Evolutionary conservation across 1,140 invertebrate genomes (phyloP).

Genomic region (Chlorops oryzae): DNA sequence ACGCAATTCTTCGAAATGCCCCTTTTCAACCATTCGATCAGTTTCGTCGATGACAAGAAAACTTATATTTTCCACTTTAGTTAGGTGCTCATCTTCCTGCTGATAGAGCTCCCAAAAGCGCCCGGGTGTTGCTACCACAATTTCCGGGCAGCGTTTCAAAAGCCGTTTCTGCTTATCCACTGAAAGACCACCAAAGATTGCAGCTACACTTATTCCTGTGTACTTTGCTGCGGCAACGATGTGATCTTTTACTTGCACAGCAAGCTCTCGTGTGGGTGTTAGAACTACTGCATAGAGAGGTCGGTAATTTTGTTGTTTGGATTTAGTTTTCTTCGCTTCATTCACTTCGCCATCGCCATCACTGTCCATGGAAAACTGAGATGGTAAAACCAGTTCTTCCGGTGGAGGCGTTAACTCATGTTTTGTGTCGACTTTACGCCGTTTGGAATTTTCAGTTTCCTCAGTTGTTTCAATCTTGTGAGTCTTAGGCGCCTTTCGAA

Average conservation of each 20-base stretch:
- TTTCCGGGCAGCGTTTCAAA: conserved; percentile 75
- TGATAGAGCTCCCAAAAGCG: conserved; percentile 88
- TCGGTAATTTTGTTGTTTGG: conserved; percentile 41
- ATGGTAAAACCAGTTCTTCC: conserved; percentile 26
- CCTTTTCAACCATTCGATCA: conserved; percentile 94
- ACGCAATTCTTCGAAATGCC: conserved; percentile 91
- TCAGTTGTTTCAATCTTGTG: conserved; percentile 48
- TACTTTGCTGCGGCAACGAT: conserved; percentile 73
- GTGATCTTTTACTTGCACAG: conserved; percentile 88
- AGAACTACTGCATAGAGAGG: conserved; percentile 78
- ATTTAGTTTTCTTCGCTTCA: conserved; percentile 38
- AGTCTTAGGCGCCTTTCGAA: conserved; percentile 40
- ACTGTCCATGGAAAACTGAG: conserved; percentile 38
- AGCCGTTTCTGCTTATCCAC: conserved; percentile 86
- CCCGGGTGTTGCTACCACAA: conserved; percentile 94
- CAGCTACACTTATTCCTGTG: conserved; percentile 59
- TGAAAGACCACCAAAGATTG: conserved; percentile 85
- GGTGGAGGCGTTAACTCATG: conserved; percentile 38
- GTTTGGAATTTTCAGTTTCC: conserved; percentile 40
- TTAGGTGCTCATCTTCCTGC: conserved; percentile 69
- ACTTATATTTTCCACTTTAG: conserved; percentile 63
- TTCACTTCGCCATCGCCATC: conserved; percentile 42
- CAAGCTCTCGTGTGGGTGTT: conserved; percentile 92
- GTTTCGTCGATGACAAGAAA: conserved; percentile 96
- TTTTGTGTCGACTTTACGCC: conserved; percentile 20